A percentile compares a stretch with the other conserved stretches of the same genome.
These are phyloP conservation scores for Elanus axillaris DNA, from an alignment of 2,113 vertebrate genomes.

Conservation along the genomic window DNA sequence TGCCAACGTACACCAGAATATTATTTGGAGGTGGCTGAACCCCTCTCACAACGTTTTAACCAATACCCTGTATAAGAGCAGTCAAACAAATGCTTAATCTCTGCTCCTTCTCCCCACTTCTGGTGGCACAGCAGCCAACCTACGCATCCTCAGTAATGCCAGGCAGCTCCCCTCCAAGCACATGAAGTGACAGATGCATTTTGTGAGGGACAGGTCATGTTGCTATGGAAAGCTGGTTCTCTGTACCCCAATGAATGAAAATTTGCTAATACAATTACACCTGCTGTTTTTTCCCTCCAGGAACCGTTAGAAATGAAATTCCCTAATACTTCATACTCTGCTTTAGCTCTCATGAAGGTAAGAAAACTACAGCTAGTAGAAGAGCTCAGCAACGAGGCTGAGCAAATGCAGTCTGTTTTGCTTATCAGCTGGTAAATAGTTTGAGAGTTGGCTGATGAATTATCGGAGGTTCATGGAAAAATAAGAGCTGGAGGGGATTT, in stretches of 20 bases:
- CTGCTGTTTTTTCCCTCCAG: slow-evolving; percentile 51
- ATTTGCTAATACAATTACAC: not conserved
- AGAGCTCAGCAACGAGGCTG: not conserved
- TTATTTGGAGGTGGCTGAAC: not conserved
- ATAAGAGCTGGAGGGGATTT: not conserved
- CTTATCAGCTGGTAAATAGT: not conserved
- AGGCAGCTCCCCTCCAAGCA: not conserved
- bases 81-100: not conserved
- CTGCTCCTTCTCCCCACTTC: not conserved
- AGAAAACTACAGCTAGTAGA: not conserved
- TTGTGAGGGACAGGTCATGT: no score
- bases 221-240: not conserved
- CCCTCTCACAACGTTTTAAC: not conserved
- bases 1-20: not conserved
- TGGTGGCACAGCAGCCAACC: not conserved
- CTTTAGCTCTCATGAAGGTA: slow-evolving; percentile 91
- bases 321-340: slow-evolving; percentile 81
- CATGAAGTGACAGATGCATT: fast-evolving
- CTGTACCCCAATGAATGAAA: not conserved
- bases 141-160: not conserved
- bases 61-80: not conserved
- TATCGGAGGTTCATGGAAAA: not conserved
- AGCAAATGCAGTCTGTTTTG: not conserved
- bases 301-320: slow-evolving; percentile 89
- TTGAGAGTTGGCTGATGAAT: not conserved